These are phyloP conservation scores for Pelvicachromis taeniatus DNA, from an alignment of 2,113 vertebrate species.

Conservation along the genomic window DNA sequence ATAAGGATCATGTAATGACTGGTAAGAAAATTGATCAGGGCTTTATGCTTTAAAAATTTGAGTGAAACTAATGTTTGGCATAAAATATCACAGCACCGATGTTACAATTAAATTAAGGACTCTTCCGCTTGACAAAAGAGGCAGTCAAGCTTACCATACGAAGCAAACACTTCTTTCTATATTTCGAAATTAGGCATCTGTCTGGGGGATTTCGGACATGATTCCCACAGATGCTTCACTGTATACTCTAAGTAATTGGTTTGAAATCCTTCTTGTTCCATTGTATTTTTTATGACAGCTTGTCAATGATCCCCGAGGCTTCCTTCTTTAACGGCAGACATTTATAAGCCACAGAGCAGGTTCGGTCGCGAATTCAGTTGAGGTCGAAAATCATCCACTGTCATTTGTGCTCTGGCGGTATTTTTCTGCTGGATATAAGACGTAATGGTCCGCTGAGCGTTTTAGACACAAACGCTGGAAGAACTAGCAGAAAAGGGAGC, in stretches of 20 bases:
- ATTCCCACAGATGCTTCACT: background rate
- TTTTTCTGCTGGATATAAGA: conserved; percentile 13
- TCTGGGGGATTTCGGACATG: background rate
- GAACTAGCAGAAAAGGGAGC: background rate
- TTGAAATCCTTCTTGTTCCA: conserved; percentile 13
- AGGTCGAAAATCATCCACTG: conserved; percentile 12
- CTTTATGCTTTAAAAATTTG: background rate
- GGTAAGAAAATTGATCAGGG: background rate
- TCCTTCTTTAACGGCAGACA: conserved; percentile 2
- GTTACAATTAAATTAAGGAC: background rate
- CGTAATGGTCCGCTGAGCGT: background rate
- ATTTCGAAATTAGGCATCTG: background rate
- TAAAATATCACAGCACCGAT: background rate
- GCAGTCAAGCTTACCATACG: background rate
- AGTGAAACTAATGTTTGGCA: background rate
- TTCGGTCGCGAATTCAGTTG: background rate
- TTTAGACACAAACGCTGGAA: background rate
- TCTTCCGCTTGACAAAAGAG: background rate
- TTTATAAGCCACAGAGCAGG: background rate
- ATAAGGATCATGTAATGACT: background rate
- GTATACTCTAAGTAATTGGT: conserved; percentile 28
- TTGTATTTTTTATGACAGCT: conserved; percentile 34
- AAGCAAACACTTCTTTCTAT: background rate
- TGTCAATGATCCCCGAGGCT: conserved; percentile 5
- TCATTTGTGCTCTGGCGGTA: background rate